phyloP scores from a whole-genome alignment of 2,797 vertebrate species.

The Typhlichthys subterraneus region DNA sequence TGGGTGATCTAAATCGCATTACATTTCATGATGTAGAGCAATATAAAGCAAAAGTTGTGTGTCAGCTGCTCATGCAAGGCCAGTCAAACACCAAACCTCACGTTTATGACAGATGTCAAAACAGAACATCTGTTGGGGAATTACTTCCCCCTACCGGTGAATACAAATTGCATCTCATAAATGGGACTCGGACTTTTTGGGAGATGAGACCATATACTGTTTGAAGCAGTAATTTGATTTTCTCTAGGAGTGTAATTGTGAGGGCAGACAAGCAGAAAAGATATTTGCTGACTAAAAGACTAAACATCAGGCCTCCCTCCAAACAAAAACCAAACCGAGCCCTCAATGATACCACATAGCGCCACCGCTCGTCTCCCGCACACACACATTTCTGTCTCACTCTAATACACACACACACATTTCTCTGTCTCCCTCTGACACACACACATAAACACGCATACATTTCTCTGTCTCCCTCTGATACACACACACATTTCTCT shows the following conservation, averaged over 20 bases:
- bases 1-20: no score
- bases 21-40: no score
- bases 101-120: no score
- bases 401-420: neutral
- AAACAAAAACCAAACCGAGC: slow-evolving; percentile 74
- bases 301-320: slow-evolving; percentile 75
- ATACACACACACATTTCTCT: slow-evolving; percentile 5
- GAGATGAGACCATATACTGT: slow-evolving; percentile 15
- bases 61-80: no score
- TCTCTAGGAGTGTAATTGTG: slow-evolving; percentile 59
- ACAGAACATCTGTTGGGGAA: no score
- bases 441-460: neutral
- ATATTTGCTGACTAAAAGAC: slow-evolving; percentile 78
- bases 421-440: neutral
- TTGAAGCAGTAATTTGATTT: slow-evolving; percentile 24
- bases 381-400: slow-evolving; percentile 28
- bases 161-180: no score
- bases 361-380: slow-evolving; percentile 72
- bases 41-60: no score
- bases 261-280: slow-evolving; percentile 63
- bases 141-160: no score
- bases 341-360: slow-evolving; percentile 75
- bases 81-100: no score
- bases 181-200: slow-evolving; percentile 10
- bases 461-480: no score